Evolutionary conservation across 1,140 invertebrate genomes (phyloP), one percentile per base, ranked within the genome.

Genomic region (Eumeta japonica): DNA sequence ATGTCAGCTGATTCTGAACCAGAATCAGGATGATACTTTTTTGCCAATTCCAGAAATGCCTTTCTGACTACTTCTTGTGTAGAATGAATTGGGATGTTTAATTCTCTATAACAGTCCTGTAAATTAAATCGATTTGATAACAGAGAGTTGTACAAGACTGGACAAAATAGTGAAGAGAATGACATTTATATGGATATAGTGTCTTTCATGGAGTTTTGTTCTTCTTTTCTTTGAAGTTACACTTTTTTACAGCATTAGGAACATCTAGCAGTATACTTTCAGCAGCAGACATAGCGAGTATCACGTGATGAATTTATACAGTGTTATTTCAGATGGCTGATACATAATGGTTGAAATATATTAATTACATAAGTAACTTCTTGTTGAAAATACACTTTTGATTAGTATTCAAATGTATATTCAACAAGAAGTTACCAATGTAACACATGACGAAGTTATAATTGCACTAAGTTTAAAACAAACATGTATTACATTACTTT

Each of bases 21-120:
- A 35, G 86, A 87, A 53, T 94, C 90, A 0, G 90, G 90, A 76
- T 94, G 90, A 62, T 83, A 90, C 43, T 79, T 79, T 62, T 92
- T 92, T 0, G 85, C 89, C 14, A 90, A 60, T 38, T 82, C 62
- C 13, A 92, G 67, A 57, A 90, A 94, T 18, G 88, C 83, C 28
- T 79, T 52, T 42, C 85, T 76, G 3, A 91, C 79, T 16, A 81
- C 81, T 55, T 87, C 83, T 61, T 88, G 82, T 42, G 86, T 83
- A 33, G 85, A 84, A 27, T 82, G 72, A 50, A 82, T 77, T 11
- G 80, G 55, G 7, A 92, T 75, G 35, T 81, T 82, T 5, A 92
- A 66, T 9, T 83, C 63, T 49, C 77, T 63, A 52, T 82, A 89
- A 43, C 81, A 84, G 73, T 80, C 77, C 86, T 89, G 49, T 28